Percentiles rank a stretch among this genome's conserved stretches.
Evolutionary conservation across 2,797 vertebrate genomes (phyloP).

Genomic region (Glossophaga mutica): DNA sequence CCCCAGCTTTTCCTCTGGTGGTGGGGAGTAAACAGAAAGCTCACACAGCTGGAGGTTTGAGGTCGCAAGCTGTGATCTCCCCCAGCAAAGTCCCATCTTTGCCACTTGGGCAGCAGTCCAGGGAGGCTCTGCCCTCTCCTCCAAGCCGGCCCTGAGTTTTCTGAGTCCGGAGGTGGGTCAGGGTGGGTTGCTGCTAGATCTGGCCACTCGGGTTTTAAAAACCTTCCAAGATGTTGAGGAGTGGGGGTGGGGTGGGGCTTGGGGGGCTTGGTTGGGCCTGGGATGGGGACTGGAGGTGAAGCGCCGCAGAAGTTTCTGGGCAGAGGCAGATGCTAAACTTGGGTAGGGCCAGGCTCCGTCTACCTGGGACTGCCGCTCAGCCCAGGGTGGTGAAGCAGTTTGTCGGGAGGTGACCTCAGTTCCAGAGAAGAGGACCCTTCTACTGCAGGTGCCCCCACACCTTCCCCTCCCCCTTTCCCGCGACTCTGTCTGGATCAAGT

Average conservation of each 20-base stretch:
- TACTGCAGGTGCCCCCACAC: neutral
- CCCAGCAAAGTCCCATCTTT: neutral
- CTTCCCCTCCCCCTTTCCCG: neutral
- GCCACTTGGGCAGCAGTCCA: neutral
- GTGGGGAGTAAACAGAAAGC: constrained; percentile 15
- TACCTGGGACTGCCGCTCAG: neutral
- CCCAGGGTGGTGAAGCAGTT: neutral
- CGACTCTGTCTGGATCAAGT: neutral
- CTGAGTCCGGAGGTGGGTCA: neutral
- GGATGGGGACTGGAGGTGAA: neutral
- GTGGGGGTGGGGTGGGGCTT: neutral
- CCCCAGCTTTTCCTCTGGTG: neutral
- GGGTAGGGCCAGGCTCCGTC: neutral
- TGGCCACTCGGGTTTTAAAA: neutral
- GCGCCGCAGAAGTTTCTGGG: neutral
- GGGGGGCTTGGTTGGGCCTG: neutral
- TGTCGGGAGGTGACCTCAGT: neutral
- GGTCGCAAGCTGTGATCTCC: neutral
- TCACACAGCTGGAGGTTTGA: neutral
- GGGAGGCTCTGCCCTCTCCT: neutral
- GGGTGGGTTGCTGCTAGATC: neutral
- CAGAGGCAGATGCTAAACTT: neutral
- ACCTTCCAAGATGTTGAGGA: neutral
- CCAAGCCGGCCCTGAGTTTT: neutral
- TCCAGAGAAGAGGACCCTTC: neutral